Evolutionary conservation across 2,888 invertebrate genomes (phyloP).

Genomic region (Leptinotarsa tumamoca): DNA sequence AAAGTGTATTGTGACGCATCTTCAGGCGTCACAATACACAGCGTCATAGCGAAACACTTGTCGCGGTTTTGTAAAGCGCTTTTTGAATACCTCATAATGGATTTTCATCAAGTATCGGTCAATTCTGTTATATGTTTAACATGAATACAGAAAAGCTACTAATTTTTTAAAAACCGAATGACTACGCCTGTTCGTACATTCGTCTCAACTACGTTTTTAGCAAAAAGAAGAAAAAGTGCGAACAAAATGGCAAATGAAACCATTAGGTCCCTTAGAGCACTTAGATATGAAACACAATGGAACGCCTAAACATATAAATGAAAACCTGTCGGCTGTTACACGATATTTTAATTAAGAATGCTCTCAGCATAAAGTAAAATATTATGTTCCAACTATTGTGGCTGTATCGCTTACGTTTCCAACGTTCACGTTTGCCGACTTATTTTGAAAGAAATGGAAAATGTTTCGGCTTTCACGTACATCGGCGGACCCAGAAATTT

Average conservation of each 20-base stretch:
- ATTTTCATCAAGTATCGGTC: too few species aligned
- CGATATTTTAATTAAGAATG: constrained; percentile 40
- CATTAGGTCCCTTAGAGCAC: background rate
- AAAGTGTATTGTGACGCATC: too few species aligned
- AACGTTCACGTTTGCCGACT: constrained; percentile 24
- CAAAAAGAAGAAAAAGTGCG: background rate
- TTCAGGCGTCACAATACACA: too few species aligned
- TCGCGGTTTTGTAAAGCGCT: too few species aligned
- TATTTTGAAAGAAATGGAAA: constrained; percentile 4
- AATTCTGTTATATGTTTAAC: too few species aligned
- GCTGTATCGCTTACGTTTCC: constrained; percentile 31
- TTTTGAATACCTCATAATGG: too few species aligned
- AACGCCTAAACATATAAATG: constrained; percentile 22
- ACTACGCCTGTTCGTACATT: too few species aligned
- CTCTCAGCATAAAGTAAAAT: constrained; percentile 37
- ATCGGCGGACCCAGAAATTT: background rate
- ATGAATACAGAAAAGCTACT: too few species aligned
- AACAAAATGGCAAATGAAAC: background rate
- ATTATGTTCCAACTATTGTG: constrained; percentile 34
- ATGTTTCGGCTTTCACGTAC: background rate
- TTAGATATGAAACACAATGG: background rate
- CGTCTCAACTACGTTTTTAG: background rate
- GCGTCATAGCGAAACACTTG: too few species aligned
- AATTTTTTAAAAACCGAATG: too few species aligned
- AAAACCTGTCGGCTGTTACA: constrained; percentile 35